Conservation (phyloP, 1,140 invertebrate species). For the Pseudoatta argentina region DNA sequence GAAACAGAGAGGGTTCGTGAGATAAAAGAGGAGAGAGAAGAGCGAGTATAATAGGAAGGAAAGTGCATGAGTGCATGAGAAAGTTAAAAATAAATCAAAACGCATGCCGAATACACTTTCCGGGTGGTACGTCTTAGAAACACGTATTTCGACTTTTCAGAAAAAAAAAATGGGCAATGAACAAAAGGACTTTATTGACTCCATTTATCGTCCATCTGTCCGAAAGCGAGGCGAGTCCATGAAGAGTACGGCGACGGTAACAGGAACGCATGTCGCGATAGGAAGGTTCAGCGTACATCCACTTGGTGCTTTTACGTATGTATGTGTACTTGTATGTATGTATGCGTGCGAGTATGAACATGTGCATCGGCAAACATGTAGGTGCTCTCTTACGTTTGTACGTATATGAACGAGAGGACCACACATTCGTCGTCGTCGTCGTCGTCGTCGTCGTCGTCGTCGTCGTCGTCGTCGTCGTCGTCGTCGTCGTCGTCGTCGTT, state of each 20-base stretch:
- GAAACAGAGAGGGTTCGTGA: not conserved
- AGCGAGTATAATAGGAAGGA: not conserved
- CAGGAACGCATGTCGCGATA: slow-evolving; percentile 47
- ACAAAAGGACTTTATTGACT: slow-evolving; percentile 54
- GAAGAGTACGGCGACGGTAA: slow-evolving; percentile 52
- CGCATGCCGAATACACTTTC: slow-evolving; percentile 19
- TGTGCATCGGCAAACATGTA: not conserved
- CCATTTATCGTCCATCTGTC: slow-evolving; percentile 73
- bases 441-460: not conserved
- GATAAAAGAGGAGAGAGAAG: not conserved
- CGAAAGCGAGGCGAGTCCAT: slow-evolving; percentile 64
- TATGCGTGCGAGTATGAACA: not conserved
- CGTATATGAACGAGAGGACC: not conserved
- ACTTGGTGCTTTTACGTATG: not conserved
- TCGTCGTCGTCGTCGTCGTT: not conserved
- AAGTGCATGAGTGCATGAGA: not conserved
- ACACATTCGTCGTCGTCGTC: not conserved
- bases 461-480: not conserved
- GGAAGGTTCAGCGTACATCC: slow-evolving; percentile 41
- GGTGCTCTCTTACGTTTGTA: slow-evolving; percentile 29
- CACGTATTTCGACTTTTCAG: slow-evolving; percentile 38
- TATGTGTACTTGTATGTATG: too few relatives aligned
- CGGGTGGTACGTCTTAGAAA: slow-evolving; percentile 18
- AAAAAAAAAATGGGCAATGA: not conserved
- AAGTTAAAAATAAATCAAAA: slow-evolving; percentile 67